phyloP scores from a whole-genome alignment of 2,797 vertebrate species.

The Lycodopsis pacificus region DNA sequence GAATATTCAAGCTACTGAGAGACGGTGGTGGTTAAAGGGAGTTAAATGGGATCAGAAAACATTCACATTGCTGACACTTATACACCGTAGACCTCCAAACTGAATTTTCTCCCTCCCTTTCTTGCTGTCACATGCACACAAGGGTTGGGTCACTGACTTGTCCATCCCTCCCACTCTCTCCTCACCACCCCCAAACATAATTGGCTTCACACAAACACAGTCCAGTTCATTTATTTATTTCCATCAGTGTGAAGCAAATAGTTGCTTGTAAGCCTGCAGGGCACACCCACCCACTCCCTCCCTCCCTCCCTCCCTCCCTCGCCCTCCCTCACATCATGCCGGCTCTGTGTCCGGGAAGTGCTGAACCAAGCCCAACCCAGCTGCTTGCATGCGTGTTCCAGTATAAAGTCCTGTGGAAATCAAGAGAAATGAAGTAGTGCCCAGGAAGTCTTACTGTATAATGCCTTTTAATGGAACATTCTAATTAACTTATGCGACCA shows the following conservation, averaged over 20 bases:
- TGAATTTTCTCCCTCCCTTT: slow-evolving; percentile 3
- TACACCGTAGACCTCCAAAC: neutral
- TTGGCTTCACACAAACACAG: slow-evolving; percentile 81
- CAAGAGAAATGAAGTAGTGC: slow-evolving; percentile 1
- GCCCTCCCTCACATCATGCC: slow-evolving; percentile 12
- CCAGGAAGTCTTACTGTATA: neutral
- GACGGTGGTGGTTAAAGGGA: neutral
- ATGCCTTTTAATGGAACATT: neutral
- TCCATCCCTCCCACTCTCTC: slow-evolving; percentile 36
- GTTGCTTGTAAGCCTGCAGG: slow-evolving; percentile 67
- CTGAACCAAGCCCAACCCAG: slow-evolving; percentile 26
- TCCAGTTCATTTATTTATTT: slow-evolving; percentile 81
- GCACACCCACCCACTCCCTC: slow-evolving; percentile 21
- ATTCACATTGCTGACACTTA: neutral
- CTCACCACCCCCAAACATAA: slow-evolving; percentile 59
- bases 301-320: neutral
- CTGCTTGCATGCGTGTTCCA: slow-evolving; percentile 7
- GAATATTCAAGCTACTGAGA: neutral
- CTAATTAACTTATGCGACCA: neutral
- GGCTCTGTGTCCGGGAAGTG: slow-evolving; percentile 21
- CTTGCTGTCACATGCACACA: slow-evolving; percentile 31
- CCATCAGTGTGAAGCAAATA: slow-evolving; percentile 73
- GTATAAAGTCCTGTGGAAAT: slow-evolving; percentile 5
- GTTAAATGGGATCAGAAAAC: neutral
- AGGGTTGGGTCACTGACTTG: slow-evolving; percentile 15